Evolutionary conservation across 2,888 invertebrate species (phyloP).

Genomic region (Acanthosepion lycidas): DNA sequence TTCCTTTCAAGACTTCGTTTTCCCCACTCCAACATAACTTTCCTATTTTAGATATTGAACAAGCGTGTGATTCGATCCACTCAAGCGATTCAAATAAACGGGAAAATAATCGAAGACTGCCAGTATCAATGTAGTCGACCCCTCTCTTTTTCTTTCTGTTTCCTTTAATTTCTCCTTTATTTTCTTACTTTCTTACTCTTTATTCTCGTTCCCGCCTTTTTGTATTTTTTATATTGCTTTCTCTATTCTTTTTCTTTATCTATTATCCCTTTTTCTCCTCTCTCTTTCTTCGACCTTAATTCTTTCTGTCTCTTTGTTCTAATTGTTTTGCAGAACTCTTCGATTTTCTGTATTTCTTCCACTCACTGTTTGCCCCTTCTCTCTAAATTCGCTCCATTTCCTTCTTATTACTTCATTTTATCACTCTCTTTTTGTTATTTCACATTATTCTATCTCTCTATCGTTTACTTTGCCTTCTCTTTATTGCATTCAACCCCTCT

Average conservation of each 20-base stretch:
- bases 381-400: no score
- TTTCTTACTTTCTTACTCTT: background rate
- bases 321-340: background rate
- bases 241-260: background rate
- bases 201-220: background rate
- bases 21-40: background rate
- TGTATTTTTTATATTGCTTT: background rate
- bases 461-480: background rate
- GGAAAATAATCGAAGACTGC: background rate
- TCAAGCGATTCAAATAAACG: background rate
- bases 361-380: background rate
- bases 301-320: background rate
- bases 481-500: background rate
- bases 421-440: no score
- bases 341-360: background rate
- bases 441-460: no score
- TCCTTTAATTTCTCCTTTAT: background rate
- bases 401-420: no score
- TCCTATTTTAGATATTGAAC: slow-evolving; percentile 4
- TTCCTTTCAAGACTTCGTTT: background rate
- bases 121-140: background rate
- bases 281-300: background rate
- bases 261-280: background rate
- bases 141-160: background rate
- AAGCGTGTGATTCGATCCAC: background rate